Evolutionary conservation across 2,113 vertebrate genomes (phyloP), one percentile per base, ranked within the genome.

Genomic region (Nycticebus coucang): DNA sequence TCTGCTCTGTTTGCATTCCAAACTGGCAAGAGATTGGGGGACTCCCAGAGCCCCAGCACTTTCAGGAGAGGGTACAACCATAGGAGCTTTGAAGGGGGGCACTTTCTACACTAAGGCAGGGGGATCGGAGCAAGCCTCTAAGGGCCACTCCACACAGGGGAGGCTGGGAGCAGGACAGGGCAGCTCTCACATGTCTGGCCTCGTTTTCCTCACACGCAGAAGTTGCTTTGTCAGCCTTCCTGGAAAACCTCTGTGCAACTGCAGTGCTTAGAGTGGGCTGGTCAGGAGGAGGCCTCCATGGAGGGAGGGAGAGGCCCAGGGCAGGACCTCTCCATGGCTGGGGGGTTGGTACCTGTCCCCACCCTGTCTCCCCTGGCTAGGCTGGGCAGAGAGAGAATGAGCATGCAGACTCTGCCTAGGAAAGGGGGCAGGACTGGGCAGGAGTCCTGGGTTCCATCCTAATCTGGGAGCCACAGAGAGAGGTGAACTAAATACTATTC

Each of bases 151-250:
- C 50, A 2, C 0, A 0, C 41, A 41, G 26, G 4, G 64, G 13
- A 59, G 5, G 28, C 69, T 83, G 60, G 19, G 83, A 45, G 33
- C 1, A 6, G 62, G 11, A 81, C 57, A 82, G 15, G 18, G 33
- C 2, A 0, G 8, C 85, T 95, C 62, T 66, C 77, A 41, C 2
- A 0, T 59, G 11, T 77, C 69, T 35, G 60, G 64, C 84, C 89
- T 90, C 93, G 72, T 95, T 93, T 95, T 72, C 84, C 64, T 93
- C 68, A 37, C 69, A 88, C 24, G 82, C 87, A 91, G 24, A 91
- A 94, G 53, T 1, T 97, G 94, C 95, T 91, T 91, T 2, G n/a
- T 97, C 95, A 97, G 97, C 92, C 57, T 89, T 88, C 92, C 62
- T 41, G 72, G 79, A 80, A 77, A 84, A 41, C 21, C 35, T 89